Conservation (phyloP, 2,888 invertebrate genomes). For the Apodemia duryi region DNA sequence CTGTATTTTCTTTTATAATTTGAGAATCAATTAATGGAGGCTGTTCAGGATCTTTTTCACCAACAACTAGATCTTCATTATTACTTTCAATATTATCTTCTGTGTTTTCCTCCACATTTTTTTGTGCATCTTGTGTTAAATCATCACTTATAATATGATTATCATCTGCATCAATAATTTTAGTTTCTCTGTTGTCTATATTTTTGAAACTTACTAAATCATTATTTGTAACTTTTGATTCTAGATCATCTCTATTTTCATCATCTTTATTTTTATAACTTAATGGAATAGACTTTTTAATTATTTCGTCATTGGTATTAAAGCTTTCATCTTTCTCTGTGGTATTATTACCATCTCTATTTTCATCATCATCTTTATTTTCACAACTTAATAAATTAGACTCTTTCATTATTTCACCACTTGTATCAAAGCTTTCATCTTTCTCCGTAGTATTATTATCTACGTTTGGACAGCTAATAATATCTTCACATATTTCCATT, state of each 20-base stretch:
- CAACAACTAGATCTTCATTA: background rate
- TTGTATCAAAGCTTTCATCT: background rate
- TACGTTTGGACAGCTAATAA: constrained; percentile 26
- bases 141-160: constrained; percentile 20
- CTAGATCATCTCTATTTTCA: background rate
- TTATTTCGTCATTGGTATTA: background rate
- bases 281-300: background rate
- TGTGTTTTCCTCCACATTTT: constrained; percentile 13
- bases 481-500: constrained; percentile 24
- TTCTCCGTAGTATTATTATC: constrained; percentile 1
- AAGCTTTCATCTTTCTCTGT: background rate
- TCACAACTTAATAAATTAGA: background rate
- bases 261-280: constrained; percentile 9
- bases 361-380: constrained; percentile 8
- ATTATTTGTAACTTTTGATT: constrained; percentile 13
- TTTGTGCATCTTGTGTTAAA: constrained; percentile 19
- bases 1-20: background rate
- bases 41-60: background rate
- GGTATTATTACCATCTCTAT: background rate
- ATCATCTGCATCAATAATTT: constrained; percentile 15
- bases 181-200: background rate
- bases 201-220: background rate
- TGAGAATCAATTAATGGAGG: background rate
- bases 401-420: background rate
- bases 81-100: background rate